These are phyloP conservation scores for Notarius lentiginosus DNA, from an alignment of 2,113 vertebrate genomes.

Conservation along the genomic window DNA sequence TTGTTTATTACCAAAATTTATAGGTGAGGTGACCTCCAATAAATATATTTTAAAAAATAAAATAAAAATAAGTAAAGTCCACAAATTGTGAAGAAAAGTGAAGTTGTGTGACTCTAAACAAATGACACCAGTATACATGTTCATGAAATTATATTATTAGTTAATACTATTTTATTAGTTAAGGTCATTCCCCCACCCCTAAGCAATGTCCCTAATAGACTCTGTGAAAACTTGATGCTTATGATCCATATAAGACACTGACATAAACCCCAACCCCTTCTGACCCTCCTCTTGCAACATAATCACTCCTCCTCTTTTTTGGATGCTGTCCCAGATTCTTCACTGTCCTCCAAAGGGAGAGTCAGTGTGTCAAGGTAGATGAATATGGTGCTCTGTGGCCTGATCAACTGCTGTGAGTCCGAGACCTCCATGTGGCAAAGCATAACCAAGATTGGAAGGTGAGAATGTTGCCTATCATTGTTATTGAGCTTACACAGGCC, in stretches of 20 bases:
- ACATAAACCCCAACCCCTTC: slow-evolving; percentile 43
- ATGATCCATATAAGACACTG: slow-evolving; percentile 15
- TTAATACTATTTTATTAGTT: neutral
- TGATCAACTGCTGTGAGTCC: slow-evolving; percentile 69
- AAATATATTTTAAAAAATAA: too few species aligned
- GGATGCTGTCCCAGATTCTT: slow-evolving; percentile 67
- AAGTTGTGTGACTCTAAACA: neutral
- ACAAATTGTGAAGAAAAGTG: neutral
- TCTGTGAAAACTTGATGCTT: slow-evolving; percentile 7
- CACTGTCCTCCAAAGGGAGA: slow-evolving; percentile 67
- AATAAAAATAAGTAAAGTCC: neutral
- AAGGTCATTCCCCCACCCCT: neutral
- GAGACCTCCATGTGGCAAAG: slow-evolving; percentile 56
- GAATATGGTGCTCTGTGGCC: slow-evolving; percentile 70
- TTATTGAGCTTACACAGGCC: slow-evolving; percentile 61
- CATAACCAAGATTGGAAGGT: slow-evolving; percentile 66
- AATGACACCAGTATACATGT: neutral
- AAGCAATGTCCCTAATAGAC: neutral
- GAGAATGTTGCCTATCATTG: slow-evolving; percentile 61
- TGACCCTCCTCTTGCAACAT: slow-evolving; percentile 51
- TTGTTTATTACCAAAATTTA: neutral
- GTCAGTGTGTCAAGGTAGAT: slow-evolving; percentile 72
- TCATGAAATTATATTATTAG: neutral
- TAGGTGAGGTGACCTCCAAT: neutral
- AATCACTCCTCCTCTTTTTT: slow-evolving; percentile 67